A percentile compares a stretch with the other conserved stretches of the same genome.
Evolutionary conservation across 2,797 vertebrate genomes (phyloP).

Genomic region (Gallinago solitaria): DNA sequence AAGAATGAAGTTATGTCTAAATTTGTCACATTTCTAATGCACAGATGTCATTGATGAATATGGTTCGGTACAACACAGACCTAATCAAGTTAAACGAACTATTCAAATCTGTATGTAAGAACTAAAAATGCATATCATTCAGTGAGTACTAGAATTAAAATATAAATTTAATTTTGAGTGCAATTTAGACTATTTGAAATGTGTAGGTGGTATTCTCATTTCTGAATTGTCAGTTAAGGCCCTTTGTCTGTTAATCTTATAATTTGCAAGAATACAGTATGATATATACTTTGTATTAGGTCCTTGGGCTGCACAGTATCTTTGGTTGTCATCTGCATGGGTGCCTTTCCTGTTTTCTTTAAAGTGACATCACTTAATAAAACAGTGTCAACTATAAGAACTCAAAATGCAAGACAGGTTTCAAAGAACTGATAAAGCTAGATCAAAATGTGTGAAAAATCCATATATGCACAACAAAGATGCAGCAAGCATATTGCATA

Average conservation of each 20-base stretch:
- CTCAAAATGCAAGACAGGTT: not conserved
- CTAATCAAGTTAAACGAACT: not conserved
- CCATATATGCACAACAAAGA: not conserved
- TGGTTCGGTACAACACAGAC: no score
- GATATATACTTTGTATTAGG: no score
- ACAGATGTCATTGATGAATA: not conserved
- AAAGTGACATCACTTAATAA: not conserved
- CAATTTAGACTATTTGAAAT: not conserved
- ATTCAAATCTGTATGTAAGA: not conserved
- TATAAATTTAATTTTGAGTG: not conserved
- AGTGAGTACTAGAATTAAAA: not conserved
- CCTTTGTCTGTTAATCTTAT: not conserved
- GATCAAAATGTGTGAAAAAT: not conserved
- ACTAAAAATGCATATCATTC: not conserved
- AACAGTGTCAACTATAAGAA: rapidly evolving
- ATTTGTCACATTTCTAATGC: not conserved
- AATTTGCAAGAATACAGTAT: not conserved
- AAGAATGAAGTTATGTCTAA: not conserved
- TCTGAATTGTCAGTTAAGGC: not conserved
- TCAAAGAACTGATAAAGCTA: not conserved
- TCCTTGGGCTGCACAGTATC: not conserved
- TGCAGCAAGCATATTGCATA: not conserved
- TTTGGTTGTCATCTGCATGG: not conserved
- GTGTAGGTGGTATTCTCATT: not conserved
- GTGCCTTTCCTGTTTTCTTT: not conserved